Evolutionary conservation across 2,797 vertebrate species (phyloP), one percentile per base, ranked within the genome.

Genomic region (Lagorchestes hirsutus): DNA sequence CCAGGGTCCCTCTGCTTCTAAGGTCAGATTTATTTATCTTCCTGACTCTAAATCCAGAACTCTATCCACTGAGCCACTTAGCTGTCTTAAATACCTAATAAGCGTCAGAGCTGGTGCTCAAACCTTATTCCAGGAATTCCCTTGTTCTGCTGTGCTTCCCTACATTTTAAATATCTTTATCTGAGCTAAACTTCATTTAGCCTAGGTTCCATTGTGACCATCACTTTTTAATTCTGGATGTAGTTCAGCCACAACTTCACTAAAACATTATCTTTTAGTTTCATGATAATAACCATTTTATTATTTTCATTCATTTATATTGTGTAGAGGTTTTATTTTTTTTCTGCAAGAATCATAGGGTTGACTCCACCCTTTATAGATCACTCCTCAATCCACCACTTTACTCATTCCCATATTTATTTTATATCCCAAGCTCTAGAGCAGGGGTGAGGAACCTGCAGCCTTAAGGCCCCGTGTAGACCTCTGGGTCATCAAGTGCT

Each of bases 141-240:
- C 10, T 9, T 46, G 22, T 22, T 46, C 6, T 9, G 11, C 3
- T 46, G 8, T 18, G 3, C n/a, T 82, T 82, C 82, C 90, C 91
- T 97, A 57, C 24, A 22, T 93, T 27, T 90, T 55, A 92, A 31
- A 92, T 46, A 40, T 27, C 40, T 95, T 82, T 92, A 46, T 93
- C 46, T 52, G n/a, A 62, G 92, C 92, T 52, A 52, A 96, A 74
- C 14, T 6, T 58, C 31, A 90, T 8, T 34, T 24, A 28, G 13
- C 27, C 27, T 93, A 34, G 14, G 92, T 90, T 90, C 34, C 46
- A 94, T 18, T 52, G 67, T 54, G 0, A 27, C 1, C 24, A 55
- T 90, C 50, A 16, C 18, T 34, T 92, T 62, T 27, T 93, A 52
- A 0, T 24, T 82, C 46, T 9, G 18, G 18, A 24, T 46, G 22